These are phyloP conservation scores for Bujurquina vittata DNA, from an alignment of 2,113 vertebrate genomes.

Conservation along the genomic window DNA sequence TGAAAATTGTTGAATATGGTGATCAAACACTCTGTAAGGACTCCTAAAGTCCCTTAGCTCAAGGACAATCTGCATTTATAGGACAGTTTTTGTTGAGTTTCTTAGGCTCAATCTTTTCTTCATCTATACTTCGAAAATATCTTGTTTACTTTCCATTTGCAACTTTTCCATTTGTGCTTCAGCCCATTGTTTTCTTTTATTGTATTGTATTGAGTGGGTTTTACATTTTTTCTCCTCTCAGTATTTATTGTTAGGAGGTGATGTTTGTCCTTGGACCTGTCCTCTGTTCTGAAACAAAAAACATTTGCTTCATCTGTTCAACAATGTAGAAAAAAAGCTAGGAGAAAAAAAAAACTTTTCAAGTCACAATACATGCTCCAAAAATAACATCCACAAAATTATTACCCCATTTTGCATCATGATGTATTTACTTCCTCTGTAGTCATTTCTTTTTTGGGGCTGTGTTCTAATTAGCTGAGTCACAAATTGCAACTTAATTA, in stretches of 20 bases:
- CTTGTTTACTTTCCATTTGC: neutral
- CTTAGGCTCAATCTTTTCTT: slow-evolving; percentile 1
- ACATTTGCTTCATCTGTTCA: neutral
- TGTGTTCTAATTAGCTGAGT: slow-evolving; percentile 22
- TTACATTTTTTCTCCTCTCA: neutral
- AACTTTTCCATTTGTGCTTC: neutral
- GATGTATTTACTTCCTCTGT: slow-evolving; percentile 1
- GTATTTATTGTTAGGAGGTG: neutral
- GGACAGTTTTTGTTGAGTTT: neutral
- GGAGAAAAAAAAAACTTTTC: neutral
- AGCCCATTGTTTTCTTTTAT: neutral
- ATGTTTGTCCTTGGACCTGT: slow-evolving; percentile 19
- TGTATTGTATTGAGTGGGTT: neutral
- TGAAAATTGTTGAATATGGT: slow-evolving; percentile 31
- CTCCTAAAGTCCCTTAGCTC: slow-evolving; percentile 14
- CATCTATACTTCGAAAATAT: neutral
- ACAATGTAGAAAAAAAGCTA: neutral
- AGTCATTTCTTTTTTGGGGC: neutral
- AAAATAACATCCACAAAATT: neutral
- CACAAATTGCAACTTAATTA: slow-evolving; percentile 11
- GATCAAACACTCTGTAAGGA: slow-evolving; percentile 25
- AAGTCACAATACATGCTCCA: neutral
- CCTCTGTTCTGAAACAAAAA: slow-evolving; percentile 5
- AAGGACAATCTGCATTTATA: slow-evolving; percentile 4
- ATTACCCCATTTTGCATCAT: slow-evolving; percentile 42